A percentile compares a stretch with the other conserved stretches of the same genome.
Evolutionary conservation across 1,140 invertebrate species (phyloP).

Genomic region (Calosoma granatense): DNA sequence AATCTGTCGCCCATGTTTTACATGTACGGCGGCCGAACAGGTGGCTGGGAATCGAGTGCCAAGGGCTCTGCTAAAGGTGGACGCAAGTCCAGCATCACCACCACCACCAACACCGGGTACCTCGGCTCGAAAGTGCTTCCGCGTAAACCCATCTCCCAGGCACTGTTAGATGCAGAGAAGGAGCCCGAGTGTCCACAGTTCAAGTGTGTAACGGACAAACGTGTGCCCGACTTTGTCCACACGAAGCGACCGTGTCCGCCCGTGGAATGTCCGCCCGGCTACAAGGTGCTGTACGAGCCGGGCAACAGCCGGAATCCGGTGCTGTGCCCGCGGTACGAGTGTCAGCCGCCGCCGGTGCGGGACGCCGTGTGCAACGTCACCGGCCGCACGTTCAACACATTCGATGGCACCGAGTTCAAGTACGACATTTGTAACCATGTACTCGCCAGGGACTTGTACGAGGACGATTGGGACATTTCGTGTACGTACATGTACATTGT

Average conservation of each 20-base stretch:
- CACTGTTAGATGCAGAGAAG: background rate
- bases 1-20: conserved; percentile 28
- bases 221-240: conserved; percentile 29
- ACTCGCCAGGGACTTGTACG: conserved; percentile 52
- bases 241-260: conserved; percentile 38
- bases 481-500: conserved; percentile 46
- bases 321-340: conserved; percentile 45
- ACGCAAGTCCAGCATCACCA: background rate
- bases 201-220: conserved; percentile 38
- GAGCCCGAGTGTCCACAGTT: conserved; percentile 40
- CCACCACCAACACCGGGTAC: conserved; percentile 20
- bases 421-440: conserved; percentile 74
- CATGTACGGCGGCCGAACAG: conserved; percentile 11
- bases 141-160: background rate
- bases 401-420: conserved; percentile 64
- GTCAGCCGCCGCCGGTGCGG: conserved; percentile 45
- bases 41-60: conserved; percentile 26
- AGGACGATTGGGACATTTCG: conserved; percentile 54
- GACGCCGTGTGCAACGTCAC: conserved; percentile 61
- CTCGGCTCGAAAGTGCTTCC: background rate
- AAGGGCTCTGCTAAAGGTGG: conserved; percentile 14
- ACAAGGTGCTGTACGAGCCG: conserved; percentile 27
- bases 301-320: conserved; percentile 19
- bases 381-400: conserved; percentile 63
- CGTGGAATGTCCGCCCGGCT: conserved; percentile 45